Percentiles rank a stretch among this genome's conserved stretches.
Conservation (phyloP, 2,888 invertebrate genomes). For the Campopleginae sp. region DNA sequence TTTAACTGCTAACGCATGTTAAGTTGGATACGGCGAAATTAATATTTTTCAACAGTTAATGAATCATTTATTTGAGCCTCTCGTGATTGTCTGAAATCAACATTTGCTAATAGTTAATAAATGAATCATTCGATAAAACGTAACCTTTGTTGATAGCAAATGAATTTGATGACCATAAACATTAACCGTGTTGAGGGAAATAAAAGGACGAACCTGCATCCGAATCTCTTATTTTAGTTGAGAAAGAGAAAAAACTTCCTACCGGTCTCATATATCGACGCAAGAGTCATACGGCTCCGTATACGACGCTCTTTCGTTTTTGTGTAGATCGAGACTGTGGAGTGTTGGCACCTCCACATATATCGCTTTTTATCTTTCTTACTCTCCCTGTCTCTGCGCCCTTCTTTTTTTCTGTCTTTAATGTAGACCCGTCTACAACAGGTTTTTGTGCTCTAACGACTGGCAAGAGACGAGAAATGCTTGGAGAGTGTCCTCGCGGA, state of each 20-base stretch:
- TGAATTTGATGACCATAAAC: no score
- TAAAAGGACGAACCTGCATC: conserved; percentile 33
- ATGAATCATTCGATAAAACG: no score
- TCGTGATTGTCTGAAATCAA: no score
- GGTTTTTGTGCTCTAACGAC: conserved; percentile 63
- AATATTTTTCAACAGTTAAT: no score
- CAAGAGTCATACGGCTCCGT: conserved; percentile 22
- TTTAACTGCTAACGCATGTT: no score
- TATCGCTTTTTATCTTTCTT: conserved; percentile 29
- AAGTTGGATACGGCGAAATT: no score
- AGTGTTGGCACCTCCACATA: conserved; percentile 16
- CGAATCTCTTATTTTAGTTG: conserved; percentile 31
- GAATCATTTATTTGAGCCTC: no score
- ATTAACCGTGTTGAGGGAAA: no score
- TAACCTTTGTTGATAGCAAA: no score
- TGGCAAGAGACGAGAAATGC: conserved; percentile 55
- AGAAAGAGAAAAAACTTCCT: conserved; percentile 11
- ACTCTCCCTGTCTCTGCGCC: not conserved
- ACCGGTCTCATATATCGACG: conserved; percentile 11
- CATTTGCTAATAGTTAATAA: no score
- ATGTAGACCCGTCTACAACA: conserved; percentile 63
- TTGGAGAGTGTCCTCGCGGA: conserved; percentile 79
- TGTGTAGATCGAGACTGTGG: conserved; percentile 37
- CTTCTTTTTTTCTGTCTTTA: conserved; percentile 27
- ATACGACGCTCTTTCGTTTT: conserved; percentile 50